Evolutionary conservation across 2,888 invertebrate species (phyloP), one percentile per base, ranked within the genome.

Genomic region (Papilio demoleus): DNA sequence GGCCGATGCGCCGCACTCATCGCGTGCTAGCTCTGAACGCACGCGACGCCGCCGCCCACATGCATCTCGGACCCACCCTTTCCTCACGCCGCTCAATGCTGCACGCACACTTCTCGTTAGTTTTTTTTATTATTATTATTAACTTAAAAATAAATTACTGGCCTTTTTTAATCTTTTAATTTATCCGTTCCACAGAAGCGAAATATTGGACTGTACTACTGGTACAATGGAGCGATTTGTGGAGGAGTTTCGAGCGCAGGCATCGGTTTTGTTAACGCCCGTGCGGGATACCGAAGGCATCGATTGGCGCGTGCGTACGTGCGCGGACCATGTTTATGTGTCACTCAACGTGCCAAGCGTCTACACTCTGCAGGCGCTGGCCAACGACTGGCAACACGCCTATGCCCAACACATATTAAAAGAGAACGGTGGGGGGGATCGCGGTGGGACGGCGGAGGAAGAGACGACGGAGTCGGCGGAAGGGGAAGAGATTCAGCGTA

Each of bases 161-260:
- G 34, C 34, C 34, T n/a, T n/a, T n/a, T n/a, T n/a, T n/a, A n/a
- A n/a, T n/a, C n/a, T n/a, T n/a, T n/a, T n/a, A n/a, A n/a, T n/a
- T n/a, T n/a, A n/a, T n/a, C n/a, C 77, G n/a, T 75, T 82, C 5
- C 73, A 73, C 64, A 93, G 93, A 74, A 86, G 88, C 71, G 88
- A 91, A 63, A 81, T 94, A 14, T 22, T 90, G 14, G 88, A 91
- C 36, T 83, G 85, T 50, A 76, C 83, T 0, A 86, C 86, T 0
- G 90, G 90, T 11, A 80, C 87, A 0, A 86, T 92, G 84, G 87
- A 86, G 70, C 78, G 74, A 38, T 67, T 89, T 1, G 70, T 88
- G 1, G 78, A 79, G 0, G 79, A 84, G 72, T 85, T 88, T 53
- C 78, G 77, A 0, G 24, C 81, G 9, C 87, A 86, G 67, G 75